Evolutionary conservation across 1,140 invertebrate species (phyloP).

Genomic region (Luehdorfia chinensis): DNA sequence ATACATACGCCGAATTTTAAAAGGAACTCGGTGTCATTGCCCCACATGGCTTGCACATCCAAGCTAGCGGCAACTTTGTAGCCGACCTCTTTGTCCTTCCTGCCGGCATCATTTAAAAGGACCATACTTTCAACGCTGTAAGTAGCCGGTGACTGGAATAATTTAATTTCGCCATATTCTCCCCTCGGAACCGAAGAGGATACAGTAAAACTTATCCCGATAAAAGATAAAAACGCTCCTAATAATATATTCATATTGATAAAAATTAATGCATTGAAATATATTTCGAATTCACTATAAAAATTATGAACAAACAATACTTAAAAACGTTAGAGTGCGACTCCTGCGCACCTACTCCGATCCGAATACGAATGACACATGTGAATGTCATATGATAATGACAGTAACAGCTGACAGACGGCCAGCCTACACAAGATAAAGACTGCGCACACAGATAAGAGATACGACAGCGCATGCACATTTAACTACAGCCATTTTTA

Average conservation of each 20-base stretch:
- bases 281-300: too few relatives aligned
- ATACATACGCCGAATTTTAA: conserved; percentile 34
- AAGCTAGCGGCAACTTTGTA: conserved; percentile 36
- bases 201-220: neutral
- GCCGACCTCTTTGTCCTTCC: conserved; percentile 31
- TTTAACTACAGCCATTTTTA: too few relatives aligned
- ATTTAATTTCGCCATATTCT: conserved; percentile 22
- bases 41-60: conserved; percentile 24
- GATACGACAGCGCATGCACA: too few relatives aligned
- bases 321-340: too few relatives aligned
- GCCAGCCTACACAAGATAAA: too few relatives aligned
- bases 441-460: too few relatives aligned
- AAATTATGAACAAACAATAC: conserved; percentile 10
- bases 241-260: neutral
- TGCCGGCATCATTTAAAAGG: conserved; percentile 32
- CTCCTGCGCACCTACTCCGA: too few relatives aligned
- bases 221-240: conserved; percentile 2
- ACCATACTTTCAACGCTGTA: conserved; percentile 37
- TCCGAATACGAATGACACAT: too few relatives aligned
- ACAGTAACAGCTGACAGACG: too few relatives aligned
- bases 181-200: conserved; percentile 25
- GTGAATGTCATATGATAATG: too few relatives aligned
- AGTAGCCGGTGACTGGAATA: conserved; percentile 25
- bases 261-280: neutral
- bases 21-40: conserved; percentile 23